These are phyloP conservation scores for Lagocephalus sceleratus DNA, from an alignment of 2,797 vertebrate genomes.

Conservation along the genomic window DNA sequence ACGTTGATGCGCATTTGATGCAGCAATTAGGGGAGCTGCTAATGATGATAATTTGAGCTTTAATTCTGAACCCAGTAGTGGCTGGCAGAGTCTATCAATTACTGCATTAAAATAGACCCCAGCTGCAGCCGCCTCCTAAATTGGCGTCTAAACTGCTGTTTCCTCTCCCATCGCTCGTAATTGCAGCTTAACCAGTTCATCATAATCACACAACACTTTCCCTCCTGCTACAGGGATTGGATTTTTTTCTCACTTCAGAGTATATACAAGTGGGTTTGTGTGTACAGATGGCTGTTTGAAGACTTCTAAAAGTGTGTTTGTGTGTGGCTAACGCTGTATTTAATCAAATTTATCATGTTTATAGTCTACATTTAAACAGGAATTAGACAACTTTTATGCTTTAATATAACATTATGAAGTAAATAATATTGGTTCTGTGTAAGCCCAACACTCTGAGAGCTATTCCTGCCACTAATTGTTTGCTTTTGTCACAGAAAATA, in stretches of 20 bases:
- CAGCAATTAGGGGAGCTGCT: conserved; percentile 73
- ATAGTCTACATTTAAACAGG: background rate
- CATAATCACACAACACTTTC: conserved; percentile 70
- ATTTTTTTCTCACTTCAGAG: conserved; percentile 25
- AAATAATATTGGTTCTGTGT: background rate
- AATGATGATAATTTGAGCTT: conserved; percentile 88
- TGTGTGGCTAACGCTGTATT: background rate
- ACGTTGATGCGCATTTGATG: conserved; percentile 66
- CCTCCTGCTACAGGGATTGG: conserved; percentile 28
- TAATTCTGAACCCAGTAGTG: conserved; percentile 89
- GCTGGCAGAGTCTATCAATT: conserved; percentile 92
- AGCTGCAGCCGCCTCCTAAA: conserved; percentile 84
- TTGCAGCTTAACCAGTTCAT: conserved; percentile 82
- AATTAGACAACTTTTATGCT: background rate
- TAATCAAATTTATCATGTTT: background rate
- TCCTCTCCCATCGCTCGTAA: conserved; percentile 83
- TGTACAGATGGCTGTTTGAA: conserved; percentile 24
- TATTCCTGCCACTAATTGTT: no score
- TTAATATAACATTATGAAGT: background rate
- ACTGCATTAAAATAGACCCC: conserved; percentile 82
- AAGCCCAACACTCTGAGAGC: no score
- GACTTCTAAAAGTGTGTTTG: conserved; percentile 1
- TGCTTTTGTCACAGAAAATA: no score
- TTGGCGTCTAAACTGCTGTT: conserved; percentile 85
- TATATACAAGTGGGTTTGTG: conserved; percentile 24